Conservation (phyloP, 2,797 vertebrate genomes). For the Fistularia tabacaria region DNA sequence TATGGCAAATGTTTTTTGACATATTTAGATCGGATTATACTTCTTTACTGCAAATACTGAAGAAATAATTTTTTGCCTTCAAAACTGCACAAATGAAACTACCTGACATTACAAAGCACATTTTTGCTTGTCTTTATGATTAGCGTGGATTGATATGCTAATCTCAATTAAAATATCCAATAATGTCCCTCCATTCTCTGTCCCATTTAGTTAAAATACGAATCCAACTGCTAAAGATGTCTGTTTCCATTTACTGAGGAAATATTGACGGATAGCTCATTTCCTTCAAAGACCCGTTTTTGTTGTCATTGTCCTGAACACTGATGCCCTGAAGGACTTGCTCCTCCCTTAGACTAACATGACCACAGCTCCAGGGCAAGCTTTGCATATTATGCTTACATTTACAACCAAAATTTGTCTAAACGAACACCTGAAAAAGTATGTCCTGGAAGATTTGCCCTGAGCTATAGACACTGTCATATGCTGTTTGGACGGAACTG, state of each 20-base stretch:
- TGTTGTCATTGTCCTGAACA: conserved; percentile 53
- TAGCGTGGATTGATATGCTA: neutral
- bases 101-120: neutral
- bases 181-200: conserved; percentile 18
- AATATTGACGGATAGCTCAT: conserved; percentile 67
- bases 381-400: conserved; percentile 56
- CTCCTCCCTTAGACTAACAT: conserved; percentile 66
- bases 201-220: conserved; percentile 38
- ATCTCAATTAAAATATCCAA: conserved; percentile 17
- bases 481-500: conserved; percentile 45
- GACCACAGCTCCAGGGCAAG: conserved; percentile 58
- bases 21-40: neutral
- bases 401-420: conserved; percentile 61
- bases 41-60: conserved; percentile 1
- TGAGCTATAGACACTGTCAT: conserved; percentile 60
- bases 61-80: neutral
- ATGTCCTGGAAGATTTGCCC: conserved; percentile 56
- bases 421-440: conserved; percentile 61
- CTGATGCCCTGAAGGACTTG: conserved; percentile 45
- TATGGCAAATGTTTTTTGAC: neutral
- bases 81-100: no score
- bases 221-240: conserved; percentile 51
- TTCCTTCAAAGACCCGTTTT: conserved; percentile 62
- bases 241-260: conserved; percentile 63
- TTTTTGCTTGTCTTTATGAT: neutral